Conservation (phyloP, 2,888 invertebrate species). For the Drosophila monieri region DNA sequence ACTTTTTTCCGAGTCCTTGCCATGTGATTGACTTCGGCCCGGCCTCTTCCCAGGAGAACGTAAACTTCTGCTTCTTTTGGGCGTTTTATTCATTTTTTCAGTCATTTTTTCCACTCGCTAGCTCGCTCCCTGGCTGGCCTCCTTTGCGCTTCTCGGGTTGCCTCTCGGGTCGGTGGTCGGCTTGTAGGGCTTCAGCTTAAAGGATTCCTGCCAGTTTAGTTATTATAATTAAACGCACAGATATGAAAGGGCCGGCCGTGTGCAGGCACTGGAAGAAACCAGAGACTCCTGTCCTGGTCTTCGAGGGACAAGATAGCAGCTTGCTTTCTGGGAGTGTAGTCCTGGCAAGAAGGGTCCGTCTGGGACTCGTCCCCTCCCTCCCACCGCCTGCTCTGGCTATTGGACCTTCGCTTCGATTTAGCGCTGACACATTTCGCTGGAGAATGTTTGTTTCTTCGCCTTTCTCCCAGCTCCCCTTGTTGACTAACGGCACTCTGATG, state of each 20-base stretch:
- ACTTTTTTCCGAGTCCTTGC: constrained; percentile 1
- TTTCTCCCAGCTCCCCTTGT: constrained; percentile 34
- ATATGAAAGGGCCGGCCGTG: constrained; percentile 4
- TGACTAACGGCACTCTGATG: constrained; percentile 53
- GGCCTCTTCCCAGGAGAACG: constrained; percentile 32
- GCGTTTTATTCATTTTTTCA: neutral
- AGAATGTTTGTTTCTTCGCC: constrained; percentile 36
- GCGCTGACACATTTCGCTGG: constrained; percentile 71
- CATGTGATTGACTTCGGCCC: constrained; percentile 26
- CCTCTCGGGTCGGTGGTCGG: constrained; percentile 16
- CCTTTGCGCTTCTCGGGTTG: neutral
- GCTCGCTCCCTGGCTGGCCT: too few relatives aligned
- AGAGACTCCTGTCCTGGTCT: neutral
- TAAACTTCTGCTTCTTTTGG: constrained; percentile 17
- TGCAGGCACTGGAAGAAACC: constrained; percentile 8
- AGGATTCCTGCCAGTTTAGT: constrained; percentile 72
- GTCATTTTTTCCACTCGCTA: constrained; percentile 2
- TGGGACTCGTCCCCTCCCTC: constrained; percentile 3
- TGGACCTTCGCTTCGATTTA: constrained; percentile 61
- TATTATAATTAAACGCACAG: constrained; percentile 63
- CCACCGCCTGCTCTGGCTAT: constrained; percentile 51
- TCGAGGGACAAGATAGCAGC: neutral
- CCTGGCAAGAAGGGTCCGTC: constrained; percentile 4
- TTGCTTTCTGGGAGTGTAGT: neutral
- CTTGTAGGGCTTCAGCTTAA: constrained; percentile 56